Evolutionary conservation across 2,888 invertebrate species (phyloP).

Genomic region (Acleris literana): DNA sequence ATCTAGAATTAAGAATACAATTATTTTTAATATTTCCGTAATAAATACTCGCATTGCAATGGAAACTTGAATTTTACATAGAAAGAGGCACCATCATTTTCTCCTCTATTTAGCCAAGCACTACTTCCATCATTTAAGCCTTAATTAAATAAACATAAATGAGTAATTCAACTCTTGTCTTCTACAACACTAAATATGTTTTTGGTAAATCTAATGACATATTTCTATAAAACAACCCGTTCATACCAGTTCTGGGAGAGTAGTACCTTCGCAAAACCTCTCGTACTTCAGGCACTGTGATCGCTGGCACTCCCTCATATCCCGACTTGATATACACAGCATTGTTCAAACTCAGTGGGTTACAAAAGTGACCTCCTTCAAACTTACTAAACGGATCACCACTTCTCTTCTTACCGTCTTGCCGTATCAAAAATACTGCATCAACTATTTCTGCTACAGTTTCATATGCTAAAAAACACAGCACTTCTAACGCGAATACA

Average conservation of each 20-base stretch:
- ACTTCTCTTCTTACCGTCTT: conserved; percentile 87
- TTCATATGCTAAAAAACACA: conserved; percentile 94
- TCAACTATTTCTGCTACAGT: conserved; percentile 95
- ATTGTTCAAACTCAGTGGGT: conserved; percentile 83
- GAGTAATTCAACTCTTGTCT: not conserved
- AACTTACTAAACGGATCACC: conserved; percentile 89
- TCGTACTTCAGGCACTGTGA: conserved; percentile 91
- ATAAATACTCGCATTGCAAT: too few species aligned
- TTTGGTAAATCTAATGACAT: conserved; percentile 72
- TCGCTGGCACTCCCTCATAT: conserved; percentile 86
- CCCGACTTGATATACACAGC: conserved; percentile 83
- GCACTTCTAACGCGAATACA: conserved; percentile 87
- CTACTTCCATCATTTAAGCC: too few species aligned
- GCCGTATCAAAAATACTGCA: conserved; percentile 90
- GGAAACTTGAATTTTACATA: too few species aligned
- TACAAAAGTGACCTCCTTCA: conserved; percentile 85
- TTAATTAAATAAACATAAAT: too few species aligned
- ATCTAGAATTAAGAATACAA: too few species aligned
- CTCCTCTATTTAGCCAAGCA: too few species aligned
- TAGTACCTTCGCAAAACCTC: conserved; percentile 91
- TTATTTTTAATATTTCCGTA: too few species aligned
- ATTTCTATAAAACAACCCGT: conserved; percentile 75
- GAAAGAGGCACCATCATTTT: too few species aligned
- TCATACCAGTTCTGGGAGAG: conserved; percentile 84
- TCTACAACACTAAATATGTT: conserved; percentile 64